Percentiles rank a stretch among this genome's conserved stretches.
phyloP scores from a whole-genome alignment of 2,888 invertebrate genomes.

The Drosophila bunnanda region DNA sequence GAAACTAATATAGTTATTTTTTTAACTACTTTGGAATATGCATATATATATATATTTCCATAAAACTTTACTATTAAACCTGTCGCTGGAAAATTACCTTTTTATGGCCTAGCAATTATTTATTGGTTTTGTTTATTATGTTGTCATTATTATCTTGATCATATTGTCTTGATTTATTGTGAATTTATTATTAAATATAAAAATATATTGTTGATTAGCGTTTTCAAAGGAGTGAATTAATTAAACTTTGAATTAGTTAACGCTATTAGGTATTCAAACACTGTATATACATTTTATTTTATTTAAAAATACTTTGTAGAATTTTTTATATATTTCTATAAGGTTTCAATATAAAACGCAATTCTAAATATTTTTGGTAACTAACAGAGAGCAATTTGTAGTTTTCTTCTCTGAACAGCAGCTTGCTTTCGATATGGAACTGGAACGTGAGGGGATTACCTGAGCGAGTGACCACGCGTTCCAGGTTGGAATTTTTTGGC shows the following conservation, averaged over 20 bases:
- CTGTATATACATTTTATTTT: background rate
- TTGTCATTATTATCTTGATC: too few relatives aligned
- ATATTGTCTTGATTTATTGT: conserved; percentile 4
- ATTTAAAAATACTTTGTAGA: background rate
- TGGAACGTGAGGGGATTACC: conserved; percentile 56
- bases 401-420: conserved; percentile 8
- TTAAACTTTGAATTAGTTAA: background rate
- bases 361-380: conserved; percentile 1
- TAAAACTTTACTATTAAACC: background rate
- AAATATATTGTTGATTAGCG: background rate
- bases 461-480: conserved; percentile 57
- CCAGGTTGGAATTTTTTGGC: conserved; percentile 46
- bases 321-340: background rate
- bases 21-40: too few relatives aligned
- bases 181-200: background rate
- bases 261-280: too few relatives aligned
- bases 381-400: background rate
- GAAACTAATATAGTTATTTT: background rate
- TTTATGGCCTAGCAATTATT: background rate
- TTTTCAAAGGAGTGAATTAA: background rate
- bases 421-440: conserved; percentile 12
- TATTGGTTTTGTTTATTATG: background rate
- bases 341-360: background rate
- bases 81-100: background rate
- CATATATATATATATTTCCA: background rate